Percentiles rank a stretch among this genome's conserved stretches.
Conservation (phyloP, 2,888 invertebrate genomes). For the Polietes domitor region DNA sequence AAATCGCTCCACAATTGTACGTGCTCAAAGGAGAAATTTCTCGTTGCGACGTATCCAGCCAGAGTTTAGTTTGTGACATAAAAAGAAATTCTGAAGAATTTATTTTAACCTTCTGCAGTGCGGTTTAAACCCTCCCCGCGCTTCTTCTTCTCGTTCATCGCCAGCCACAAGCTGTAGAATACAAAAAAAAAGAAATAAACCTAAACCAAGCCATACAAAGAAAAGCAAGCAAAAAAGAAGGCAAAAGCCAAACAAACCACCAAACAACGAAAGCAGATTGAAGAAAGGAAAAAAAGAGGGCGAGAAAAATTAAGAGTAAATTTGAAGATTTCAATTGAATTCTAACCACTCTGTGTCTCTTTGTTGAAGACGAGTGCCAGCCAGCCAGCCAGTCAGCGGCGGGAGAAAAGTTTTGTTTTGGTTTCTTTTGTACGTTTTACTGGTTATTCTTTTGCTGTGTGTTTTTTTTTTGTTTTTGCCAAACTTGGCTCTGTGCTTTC, state of each 20-base stretch:
- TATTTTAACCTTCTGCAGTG: not conserved
- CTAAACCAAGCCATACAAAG: not conserved
- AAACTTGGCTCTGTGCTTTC: not conserved
- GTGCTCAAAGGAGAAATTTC: slow-evolving; percentile 42
- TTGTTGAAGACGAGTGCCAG: not conserved
- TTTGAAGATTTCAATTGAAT: not conserved
- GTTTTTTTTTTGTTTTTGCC: not conserved
- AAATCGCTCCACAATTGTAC: slow-evolving; percentile 14
- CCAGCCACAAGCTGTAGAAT: not conserved
- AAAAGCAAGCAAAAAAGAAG: slow-evolving; percentile 1
- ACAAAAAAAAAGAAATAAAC: not conserved
- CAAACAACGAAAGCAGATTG: slow-evolving; percentile 17
- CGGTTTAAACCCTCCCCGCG: not conserved
- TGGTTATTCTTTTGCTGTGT: not conserved
- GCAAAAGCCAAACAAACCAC: not conserved
- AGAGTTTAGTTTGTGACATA: not conserved
- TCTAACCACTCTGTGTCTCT: not conserved
- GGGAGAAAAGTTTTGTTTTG: too few species aligned
- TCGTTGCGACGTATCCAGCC: not conserved
- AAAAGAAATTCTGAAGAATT: slow-evolving; percentile 28
- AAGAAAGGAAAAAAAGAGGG: not conserved
- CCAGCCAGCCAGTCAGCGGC: too few species aligned
- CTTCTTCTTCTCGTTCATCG: not conserved
- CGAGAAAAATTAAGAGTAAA: not conserved
- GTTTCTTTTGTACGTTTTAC: not conserved